A percentile compares a stretch with the other conserved stretches of the same genome.
Conservation (phyloP, 2,797 vertebrate species). For the Podargus strigoides region DNA sequence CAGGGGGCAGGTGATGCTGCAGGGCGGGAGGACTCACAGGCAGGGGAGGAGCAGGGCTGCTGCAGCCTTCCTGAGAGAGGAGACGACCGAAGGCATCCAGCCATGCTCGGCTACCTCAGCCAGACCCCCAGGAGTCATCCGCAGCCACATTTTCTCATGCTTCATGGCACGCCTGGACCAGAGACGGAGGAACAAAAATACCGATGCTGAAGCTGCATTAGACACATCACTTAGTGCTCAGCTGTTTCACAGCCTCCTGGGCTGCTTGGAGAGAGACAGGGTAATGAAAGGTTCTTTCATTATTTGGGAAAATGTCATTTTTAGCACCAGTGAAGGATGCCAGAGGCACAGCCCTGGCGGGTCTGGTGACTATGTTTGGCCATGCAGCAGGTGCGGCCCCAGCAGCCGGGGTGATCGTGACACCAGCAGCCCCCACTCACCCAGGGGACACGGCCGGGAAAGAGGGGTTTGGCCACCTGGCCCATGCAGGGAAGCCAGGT, state of each 20-base stretch:
- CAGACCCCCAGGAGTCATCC: background rate
- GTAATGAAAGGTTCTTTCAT: background rate
- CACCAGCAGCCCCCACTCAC: fast-evolving
- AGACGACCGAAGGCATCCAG: background rate
- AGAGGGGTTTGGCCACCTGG: fast-evolving
- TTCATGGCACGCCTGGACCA: background rate
- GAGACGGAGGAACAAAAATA: background rate
- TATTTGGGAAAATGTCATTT: background rate
- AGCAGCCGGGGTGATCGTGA: fast-evolving
- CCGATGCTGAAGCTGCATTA: background rate
- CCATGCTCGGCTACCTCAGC: background rate
- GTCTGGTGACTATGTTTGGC: background rate
- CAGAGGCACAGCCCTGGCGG: background rate
- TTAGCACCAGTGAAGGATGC: background rate
- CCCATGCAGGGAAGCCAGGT: background rate
- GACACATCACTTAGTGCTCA: background rate
- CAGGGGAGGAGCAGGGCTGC: background rate
- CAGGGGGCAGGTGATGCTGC: background rate
- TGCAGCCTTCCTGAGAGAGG: background rate
- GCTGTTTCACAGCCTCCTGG: background rate
- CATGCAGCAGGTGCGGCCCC: background rate
- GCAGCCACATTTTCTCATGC: background rate
- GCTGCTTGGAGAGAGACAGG: background rate
- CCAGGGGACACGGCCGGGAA: background rate
- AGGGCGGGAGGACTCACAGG: background rate